Evolutionary conservation across 2,888 invertebrate species (phyloP).

Genomic region (Brenthis hecate): DNA sequence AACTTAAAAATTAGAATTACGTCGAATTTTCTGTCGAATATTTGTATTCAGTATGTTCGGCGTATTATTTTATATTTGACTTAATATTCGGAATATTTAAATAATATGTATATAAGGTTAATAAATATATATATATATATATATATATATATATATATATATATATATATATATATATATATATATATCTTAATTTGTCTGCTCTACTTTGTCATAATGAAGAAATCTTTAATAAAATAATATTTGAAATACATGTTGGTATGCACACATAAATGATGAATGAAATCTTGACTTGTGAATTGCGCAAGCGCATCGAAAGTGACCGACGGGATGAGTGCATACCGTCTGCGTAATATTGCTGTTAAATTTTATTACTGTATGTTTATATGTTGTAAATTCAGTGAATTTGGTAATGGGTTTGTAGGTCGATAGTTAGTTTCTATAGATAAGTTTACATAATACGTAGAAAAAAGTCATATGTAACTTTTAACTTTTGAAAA

Average conservation of each 20-base stretch:
- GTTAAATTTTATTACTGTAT: constrained; percentile 28
- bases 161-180: background rate
- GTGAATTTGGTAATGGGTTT: constrained; percentile 16
- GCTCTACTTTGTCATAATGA: too few species aligned
- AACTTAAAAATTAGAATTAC: background rate
- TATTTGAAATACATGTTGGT: background rate
- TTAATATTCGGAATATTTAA: too few species aligned
- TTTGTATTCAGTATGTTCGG: too few species aligned
- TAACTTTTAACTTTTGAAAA: too few species aligned
- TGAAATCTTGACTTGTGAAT: constrained; percentile 33
- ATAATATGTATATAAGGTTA: too few species aligned
- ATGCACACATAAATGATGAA: constrained; percentile 21
- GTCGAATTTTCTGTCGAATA: too few species aligned
- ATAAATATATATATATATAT: too few species aligned
- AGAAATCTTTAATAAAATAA: background rate
- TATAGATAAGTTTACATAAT: too few species aligned
- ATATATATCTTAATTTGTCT: too few species aligned
- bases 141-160: too few species aligned
- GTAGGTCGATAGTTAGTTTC: constrained; percentile 15
- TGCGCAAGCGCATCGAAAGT: constrained; percentile 64
- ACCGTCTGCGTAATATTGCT: constrained; percentile 49
- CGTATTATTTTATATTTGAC: too few species aligned
- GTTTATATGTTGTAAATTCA: constrained; percentile 14
- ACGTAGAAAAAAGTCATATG: too few species aligned
- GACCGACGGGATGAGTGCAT: constrained; percentile 51